Percentiles rank a stretch among this genome's conserved stretches.
These are phyloP conservation scores for Atopsyche davidsoni DNA, from an alignment of 1,140 invertebrate species.

Conservation along the genomic window DNA sequence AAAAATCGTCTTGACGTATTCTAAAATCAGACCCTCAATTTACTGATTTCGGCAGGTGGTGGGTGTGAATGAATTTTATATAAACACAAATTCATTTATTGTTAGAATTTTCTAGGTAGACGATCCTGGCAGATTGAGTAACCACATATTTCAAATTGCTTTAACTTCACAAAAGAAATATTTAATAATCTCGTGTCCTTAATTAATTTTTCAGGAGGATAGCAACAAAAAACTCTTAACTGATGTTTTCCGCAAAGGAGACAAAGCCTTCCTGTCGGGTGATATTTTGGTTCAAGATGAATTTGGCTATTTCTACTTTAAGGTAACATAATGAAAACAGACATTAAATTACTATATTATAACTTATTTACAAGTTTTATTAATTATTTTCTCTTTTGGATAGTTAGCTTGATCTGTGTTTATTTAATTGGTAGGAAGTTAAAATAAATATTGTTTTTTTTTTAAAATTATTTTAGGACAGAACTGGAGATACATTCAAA, in stretches of 20 bases:
- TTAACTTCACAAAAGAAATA: neutral
- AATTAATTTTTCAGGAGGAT: conserved; percentile 50
- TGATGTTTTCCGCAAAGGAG: conserved; percentile 77
- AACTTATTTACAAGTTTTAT: no score
- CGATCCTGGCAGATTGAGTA: no score
- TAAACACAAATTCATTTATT: no score
- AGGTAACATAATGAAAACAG: conserved; percentile 13
- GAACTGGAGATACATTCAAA: conserved; percentile 86
- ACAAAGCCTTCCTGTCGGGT: conserved; percentile 77
- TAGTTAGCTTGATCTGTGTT: no score
- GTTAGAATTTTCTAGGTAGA: no score
- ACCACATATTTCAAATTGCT: no score
- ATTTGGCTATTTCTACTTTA: conserved; percentile 80
- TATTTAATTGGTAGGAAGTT: neutral
- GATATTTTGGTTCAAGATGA: conserved; percentile 80
- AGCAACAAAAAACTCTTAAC: conserved; percentile 79
- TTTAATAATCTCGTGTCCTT: neutral
- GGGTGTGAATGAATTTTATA: no score
- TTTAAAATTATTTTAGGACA: conserved; percentile 55
- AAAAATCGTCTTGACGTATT: no score
- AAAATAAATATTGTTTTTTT: conserved; percentile 1
- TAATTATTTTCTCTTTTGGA: no score
- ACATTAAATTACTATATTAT: no score
- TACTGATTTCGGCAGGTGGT: no score
- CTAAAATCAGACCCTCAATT: no score